Conservation (phyloP, 1,140 invertebrate species). For the Hylaeus volcanicus region DNA sequence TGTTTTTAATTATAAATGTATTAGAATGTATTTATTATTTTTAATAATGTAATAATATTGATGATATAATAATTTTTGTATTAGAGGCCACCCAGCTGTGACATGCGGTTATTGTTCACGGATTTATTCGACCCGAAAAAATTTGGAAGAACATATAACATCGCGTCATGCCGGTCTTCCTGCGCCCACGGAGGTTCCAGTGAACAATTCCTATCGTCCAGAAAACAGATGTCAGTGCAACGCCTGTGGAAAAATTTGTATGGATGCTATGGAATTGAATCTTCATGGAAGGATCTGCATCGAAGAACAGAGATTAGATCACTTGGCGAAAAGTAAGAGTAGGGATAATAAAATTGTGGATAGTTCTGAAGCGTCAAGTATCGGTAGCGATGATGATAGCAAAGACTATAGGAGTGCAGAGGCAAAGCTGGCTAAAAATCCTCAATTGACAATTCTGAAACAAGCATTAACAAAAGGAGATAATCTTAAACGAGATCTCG, state of each 20-base stretch:
- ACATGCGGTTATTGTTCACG: constrained; percentile 79
- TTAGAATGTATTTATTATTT: neutral
- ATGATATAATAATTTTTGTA: constrained; percentile 34
- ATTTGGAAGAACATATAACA: constrained; percentile 80
- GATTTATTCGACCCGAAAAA: constrained; percentile 79
- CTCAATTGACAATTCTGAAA: constrained; percentile 78
- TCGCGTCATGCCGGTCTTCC: constrained; percentile 77
- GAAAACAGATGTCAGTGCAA: constrained; percentile 76
- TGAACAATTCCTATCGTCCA: constrained; percentile 61
- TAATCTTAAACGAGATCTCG: constrained; percentile 71
- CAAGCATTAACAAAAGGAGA: constrained; percentile 77
- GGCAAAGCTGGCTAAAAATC: constrained; percentile 78
- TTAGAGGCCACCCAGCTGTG: constrained; percentile 79
- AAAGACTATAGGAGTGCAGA: constrained; percentile 75
- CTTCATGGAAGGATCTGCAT: constrained; percentile 74
- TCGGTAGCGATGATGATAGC: constrained; percentile 73
- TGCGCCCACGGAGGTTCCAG: constrained; percentile 66
- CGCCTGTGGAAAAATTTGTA: constrained; percentile 75
- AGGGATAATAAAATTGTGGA: constrained; percentile 66
- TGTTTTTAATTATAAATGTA: neutral
- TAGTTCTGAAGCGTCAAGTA: constrained; percentile 73
- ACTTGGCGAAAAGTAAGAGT: constrained; percentile 43
- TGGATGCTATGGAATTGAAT: constrained; percentile 75
- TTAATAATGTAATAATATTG: neutral
- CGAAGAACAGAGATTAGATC: constrained; percentile 57